These are phyloP conservation scores for Sciaenops ocellatus DNA, from an alignment of 2,797 vertebrate species.

Conservation along the genomic window DNA sequence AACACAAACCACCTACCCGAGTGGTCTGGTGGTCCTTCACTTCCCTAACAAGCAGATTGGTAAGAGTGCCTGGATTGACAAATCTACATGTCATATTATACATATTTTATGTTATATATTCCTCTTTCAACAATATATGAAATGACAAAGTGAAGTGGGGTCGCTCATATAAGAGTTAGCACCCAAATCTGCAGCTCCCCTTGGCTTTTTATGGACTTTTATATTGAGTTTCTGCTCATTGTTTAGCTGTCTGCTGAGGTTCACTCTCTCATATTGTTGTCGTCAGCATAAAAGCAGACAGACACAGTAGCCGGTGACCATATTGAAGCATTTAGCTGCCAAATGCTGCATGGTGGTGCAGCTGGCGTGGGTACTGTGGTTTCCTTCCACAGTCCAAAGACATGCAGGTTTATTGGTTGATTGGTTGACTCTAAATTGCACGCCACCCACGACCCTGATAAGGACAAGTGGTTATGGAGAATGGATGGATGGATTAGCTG, in stretches of 20 bases:
- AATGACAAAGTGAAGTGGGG: no score
- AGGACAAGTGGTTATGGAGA: no score
- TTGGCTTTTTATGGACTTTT: not conserved
- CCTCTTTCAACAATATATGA: not conserved
- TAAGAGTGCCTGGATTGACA: constrained; percentile 47
- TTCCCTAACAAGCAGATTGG: constrained; percentile 88
- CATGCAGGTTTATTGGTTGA: no score
- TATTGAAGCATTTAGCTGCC: not conserved
- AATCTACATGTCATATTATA: not conserved
- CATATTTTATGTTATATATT: not conserved
- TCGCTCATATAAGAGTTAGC: no score
- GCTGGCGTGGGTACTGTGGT: no score
- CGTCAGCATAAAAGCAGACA: not conserved
- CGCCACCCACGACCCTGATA: no score
- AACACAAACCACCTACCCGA: constrained; percentile 78
- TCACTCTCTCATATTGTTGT: no score
- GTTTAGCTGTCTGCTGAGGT: not conserved
- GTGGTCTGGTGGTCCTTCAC: constrained; percentile 80
- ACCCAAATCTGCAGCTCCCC: no score
- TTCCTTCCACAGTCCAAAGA: no score
- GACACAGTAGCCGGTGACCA: no score
- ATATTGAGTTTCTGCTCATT: not conserved
- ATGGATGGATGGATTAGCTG: not conserved
- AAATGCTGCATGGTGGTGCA: no score
- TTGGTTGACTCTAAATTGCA: no score